A percentile compares a stretch with the other conserved stretches of the same genome.
Conservation (phyloP, 2,113 vertebrate genomes). For the Andinoacara biseriatus region DNA sequence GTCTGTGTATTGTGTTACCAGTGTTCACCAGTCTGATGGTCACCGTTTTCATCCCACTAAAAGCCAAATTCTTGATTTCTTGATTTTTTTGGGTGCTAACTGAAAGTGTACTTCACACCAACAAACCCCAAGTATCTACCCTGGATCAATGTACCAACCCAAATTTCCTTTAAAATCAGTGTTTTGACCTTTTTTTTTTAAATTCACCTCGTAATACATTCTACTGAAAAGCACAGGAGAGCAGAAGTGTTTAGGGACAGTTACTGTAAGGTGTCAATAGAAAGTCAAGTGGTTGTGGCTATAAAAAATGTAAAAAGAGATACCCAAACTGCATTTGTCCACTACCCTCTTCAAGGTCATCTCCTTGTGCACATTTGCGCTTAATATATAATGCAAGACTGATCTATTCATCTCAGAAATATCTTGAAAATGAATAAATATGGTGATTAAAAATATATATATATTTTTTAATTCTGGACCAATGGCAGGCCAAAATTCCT, state of each 20-base stretch:
- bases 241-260: neutral
- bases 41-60: neutral
- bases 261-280: neutral
- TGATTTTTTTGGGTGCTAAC: too few species aligned
- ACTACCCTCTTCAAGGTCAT: neutral
- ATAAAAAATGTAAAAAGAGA: neutral
- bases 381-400: too few species aligned
- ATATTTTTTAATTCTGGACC: neutral
- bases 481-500: neutral
- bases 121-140: neutral
- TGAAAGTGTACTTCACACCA: neutral
- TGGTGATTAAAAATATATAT: neutral
- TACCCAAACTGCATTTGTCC: neutral
- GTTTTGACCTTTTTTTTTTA: neutral
- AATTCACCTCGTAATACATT: neutral
- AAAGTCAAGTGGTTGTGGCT: neutral
- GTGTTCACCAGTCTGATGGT: accelerated
- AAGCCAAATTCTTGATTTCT: neutral
- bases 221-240: neutral
- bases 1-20: neutral
- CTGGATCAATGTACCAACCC: neutral
- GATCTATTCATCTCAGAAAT: too few species aligned
- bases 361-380: too few species aligned
- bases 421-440: too few species aligned
- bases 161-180: neutral